These are phyloP conservation scores for Leptocoma aspasia DNA, from an alignment of 2,113 vertebrate genomes.

Conservation along the genomic window DNA sequence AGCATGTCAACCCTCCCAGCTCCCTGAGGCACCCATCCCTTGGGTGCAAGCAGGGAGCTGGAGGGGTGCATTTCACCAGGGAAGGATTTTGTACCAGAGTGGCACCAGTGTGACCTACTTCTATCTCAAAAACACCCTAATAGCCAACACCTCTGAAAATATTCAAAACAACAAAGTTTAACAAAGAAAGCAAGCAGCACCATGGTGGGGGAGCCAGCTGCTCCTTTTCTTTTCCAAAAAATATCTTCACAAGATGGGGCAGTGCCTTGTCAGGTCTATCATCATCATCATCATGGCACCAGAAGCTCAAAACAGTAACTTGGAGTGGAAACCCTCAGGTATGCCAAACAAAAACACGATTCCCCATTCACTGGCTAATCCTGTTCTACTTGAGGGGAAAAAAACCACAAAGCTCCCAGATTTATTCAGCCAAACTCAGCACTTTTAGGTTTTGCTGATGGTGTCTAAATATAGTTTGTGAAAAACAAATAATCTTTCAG, in stretches of 20 bases:
- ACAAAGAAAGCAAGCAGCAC: not conserved
- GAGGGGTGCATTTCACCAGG: not conserved
- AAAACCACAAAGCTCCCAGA: not conserved
- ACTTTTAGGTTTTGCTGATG: slow-evolving; percentile 18
- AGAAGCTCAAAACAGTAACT: not conserved
- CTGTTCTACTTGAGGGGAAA: not conserved
- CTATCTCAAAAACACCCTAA: not conserved
- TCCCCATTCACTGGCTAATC: not conserved
- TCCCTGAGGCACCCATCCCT: rapidly evolving
- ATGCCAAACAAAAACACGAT: slow-evolving; percentile 50
- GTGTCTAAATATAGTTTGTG: slow-evolving; percentile 25
- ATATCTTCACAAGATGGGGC: not conserved
- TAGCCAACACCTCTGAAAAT: not conserved
- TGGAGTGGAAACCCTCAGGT: slow-evolving; percentile 52
- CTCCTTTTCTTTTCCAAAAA: not conserved
- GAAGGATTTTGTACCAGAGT: not conserved
- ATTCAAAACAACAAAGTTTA: not conserved
- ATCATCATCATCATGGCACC: not conserved
- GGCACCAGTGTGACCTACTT: not conserved
- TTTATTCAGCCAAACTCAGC: slow-evolving; percentile 53
- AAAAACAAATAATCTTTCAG: slow-evolving; percentile 45
- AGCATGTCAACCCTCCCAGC: too few relatives aligned
- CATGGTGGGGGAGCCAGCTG: not conserved
- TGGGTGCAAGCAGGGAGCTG: not conserved
- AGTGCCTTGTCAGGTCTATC: not conserved